Evolutionary conservation across 2,888 invertebrate genomes (phyloP), one percentile per base, ranked within the genome.

Genomic region (Rhingia campestris): DNA sequence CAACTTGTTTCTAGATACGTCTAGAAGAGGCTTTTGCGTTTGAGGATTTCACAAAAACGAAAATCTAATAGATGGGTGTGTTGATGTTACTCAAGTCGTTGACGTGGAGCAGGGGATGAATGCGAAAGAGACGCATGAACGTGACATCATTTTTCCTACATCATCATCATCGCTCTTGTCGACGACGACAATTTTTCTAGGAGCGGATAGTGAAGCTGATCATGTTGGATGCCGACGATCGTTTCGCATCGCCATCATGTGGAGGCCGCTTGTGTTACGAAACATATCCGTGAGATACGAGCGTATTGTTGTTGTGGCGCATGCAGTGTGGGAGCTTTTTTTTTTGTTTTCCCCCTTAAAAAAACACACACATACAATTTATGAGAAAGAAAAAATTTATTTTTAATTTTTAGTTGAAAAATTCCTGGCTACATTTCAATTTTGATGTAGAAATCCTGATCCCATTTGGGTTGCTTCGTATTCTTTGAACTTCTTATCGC

Each of bases 21-120:
- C 37, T 66, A 61, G 69, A 56, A 22, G 10, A 61, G 69, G 66
- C 76, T 82, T 81, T 76, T 82, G 79, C 82, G 82, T 79, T 82
- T 82, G 77, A 82, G 82, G 82, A 82, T 82, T 82, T 82, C 45
- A 75, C 75, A 75, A 59, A 64, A 67, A 47, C 49, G 45, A 53
- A 39, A 64, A 53, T 39, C 33, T 54, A 63, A 81, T 81, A 75
- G 63, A 75, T 79, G 67, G 79, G 67, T 63, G 82, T 73, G 79
- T 63, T 66, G 61, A 66, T 63, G 81, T 43, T 63, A 45, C 45
- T 66, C 59, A 59, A 39, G n/a, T 32, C 45, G 67, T 12, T 14
- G 56, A 53, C 22, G 58, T 14, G 53, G 53, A 33, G 58, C 35
- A 43, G 66, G 49, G 41, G 37, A 58, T 37, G 59, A 69, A 22